phyloP scores from a whole-genome alignment of 2,888 invertebrate genomes.

The Cerceris rybyensis region DNA sequence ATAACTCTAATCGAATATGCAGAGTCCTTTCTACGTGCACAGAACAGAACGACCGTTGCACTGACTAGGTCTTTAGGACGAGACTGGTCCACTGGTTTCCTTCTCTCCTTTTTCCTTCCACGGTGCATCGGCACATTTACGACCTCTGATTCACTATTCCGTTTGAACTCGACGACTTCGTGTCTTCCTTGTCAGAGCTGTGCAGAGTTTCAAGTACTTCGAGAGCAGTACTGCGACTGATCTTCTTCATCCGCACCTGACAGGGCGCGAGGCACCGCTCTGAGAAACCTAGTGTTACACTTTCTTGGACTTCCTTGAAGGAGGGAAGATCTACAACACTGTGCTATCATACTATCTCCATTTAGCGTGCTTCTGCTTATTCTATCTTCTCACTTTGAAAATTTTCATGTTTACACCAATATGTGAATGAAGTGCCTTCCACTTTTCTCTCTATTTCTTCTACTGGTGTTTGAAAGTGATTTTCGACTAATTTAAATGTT shows the following conservation, averaged over 20 bases:
- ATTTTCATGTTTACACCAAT: too few species aligned
- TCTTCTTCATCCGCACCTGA: conserved; percentile 16
- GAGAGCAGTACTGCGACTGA: conserved; percentile 18
- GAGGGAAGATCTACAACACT: conserved; percentile 9
- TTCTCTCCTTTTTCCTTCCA: conserved; percentile 27
- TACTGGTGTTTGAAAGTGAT: too few species aligned
- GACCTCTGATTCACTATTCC: conserved; percentile 23
- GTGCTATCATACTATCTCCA: too few species aligned
- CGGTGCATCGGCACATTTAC: conserved; percentile 12
- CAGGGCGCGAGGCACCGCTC: conserved; percentile 14
- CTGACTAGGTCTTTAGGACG: conserved; percentile 37
- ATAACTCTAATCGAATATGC: neutral
- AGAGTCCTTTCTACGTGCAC: neutral
- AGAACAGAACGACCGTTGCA: conserved; percentile 1
- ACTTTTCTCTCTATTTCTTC: too few species aligned
- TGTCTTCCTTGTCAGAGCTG: conserved; percentile 1
- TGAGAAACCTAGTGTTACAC: conserved; percentile 63
- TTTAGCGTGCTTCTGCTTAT: too few species aligned
- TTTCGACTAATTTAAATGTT: too few species aligned
- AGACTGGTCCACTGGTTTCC: conserved; percentile 30
- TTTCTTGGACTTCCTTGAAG: conserved; percentile 56
- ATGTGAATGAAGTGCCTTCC: too few species aligned
- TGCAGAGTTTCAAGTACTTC: conserved; percentile 4
- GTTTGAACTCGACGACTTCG: conserved; percentile 35
- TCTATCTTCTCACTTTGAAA: too few species aligned